Percentiles rank a stretch among this genome's conserved stretches.
These are phyloP conservation scores for Cavia aperea DNA, from an alignment of 2,113 vertebrate species.

Conservation along the genomic window DNA sequence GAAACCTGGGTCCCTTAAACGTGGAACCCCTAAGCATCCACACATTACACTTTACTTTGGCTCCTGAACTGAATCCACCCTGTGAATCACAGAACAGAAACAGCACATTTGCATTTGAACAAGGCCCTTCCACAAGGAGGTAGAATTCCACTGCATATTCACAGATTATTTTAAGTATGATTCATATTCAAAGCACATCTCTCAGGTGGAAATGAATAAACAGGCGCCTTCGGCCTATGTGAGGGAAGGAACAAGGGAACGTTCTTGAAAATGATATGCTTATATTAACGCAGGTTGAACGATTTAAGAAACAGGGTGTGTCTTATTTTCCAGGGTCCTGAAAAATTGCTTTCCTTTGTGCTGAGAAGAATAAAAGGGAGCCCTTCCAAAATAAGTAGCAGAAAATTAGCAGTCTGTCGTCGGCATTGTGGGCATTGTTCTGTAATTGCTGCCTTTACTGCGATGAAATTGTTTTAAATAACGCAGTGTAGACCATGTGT, in stretches of 20 bases:
- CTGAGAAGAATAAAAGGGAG: slow-evolving; percentile 41
- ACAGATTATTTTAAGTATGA: neutral
- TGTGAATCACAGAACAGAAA: neutral
- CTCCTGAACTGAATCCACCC: neutral
- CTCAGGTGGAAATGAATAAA: neutral
- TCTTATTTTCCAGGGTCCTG: slow-evolving; percentile 25
- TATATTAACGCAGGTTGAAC: slow-evolving; percentile 19
- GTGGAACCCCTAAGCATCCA: neutral
- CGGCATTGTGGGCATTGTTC: neutral
- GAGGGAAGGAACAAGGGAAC: neutral
- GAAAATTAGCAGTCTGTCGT: slow-evolving; percentile 35
- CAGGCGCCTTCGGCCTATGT: neutral
- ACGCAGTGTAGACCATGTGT: neutral
- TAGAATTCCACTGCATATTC: neutral
- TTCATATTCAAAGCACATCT: neutral
- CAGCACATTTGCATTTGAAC: neutral
- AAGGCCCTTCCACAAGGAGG: neutral
- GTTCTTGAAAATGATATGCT: slow-evolving; percentile 17
- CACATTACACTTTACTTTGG: too few relatives aligned
- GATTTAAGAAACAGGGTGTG: slow-evolving; percentile 28
- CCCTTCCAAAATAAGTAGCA: slow-evolving; percentile 39
- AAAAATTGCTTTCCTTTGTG: neutral
- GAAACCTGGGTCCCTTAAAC: neutral
- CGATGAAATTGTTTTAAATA: neutral
- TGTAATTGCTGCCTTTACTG: neutral